phyloP scores from a whole-genome alignment of 2,888 invertebrate species.

The Melitaea athalia region DNA sequence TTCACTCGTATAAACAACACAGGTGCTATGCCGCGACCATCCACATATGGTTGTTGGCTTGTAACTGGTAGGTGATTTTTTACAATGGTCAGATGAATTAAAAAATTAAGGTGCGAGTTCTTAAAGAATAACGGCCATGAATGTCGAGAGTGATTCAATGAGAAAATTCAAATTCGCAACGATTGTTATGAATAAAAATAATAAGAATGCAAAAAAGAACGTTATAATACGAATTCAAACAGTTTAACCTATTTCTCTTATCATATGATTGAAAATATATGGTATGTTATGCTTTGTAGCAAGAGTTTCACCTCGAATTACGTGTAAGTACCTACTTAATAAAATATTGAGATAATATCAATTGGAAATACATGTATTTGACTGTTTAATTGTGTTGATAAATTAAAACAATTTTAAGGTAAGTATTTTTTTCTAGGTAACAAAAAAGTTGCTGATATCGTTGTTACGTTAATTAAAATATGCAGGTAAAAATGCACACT shows the following conservation, averaged over 20 bases:
- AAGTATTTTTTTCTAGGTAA: no score
- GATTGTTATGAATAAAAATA: neutral
- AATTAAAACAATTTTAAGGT: no score
- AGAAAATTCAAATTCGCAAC: neutral
- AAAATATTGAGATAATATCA: no score
- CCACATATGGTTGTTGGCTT: slow-evolving; percentile 78
- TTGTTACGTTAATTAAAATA: no score
- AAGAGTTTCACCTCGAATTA: neutral
- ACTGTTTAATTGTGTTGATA: no score
- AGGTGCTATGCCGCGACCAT: slow-evolving; percentile 78
- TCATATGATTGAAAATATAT: neutral
- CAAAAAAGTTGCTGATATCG: no score
- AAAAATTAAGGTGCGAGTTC: slow-evolving; percentile 43
- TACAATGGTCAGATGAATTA: slow-evolving; percentile 57
- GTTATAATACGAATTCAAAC: neutral
- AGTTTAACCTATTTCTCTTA: neutral
- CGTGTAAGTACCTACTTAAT: no score
- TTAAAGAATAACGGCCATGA: slow-evolving; percentile 19
- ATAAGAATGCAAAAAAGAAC: neutral
- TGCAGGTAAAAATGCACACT: no score
- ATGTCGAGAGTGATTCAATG: slow-evolving; percentile 15
- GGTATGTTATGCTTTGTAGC: neutral
- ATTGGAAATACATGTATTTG: no score
- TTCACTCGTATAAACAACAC: slow-evolving; percentile 81
- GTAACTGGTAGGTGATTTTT: slow-evolving; percentile 65